Evolutionary conservation across 2,113 vertebrate species (phyloP).

Genomic region (Vimba vimba): DNA sequence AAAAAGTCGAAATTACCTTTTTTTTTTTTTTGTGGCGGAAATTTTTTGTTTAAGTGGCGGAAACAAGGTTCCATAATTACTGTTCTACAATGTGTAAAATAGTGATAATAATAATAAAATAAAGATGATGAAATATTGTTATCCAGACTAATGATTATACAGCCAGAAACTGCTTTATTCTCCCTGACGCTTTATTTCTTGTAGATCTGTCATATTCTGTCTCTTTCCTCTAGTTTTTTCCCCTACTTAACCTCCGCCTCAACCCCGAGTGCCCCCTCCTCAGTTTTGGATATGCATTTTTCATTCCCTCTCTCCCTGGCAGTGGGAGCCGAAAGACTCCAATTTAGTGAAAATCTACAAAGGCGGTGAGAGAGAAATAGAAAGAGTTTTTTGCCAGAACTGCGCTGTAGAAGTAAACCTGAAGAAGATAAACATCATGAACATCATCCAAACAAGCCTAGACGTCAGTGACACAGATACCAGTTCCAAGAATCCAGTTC

Average conservation of each 20-base stretch:
- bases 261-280: not conserved
- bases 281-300: conserved; percentile 1
- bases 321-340: not conserved
- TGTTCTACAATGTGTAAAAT: no score
- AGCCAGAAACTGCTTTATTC: not conserved
- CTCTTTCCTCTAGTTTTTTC: not conserved
- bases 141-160: not conserved
- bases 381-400: conserved; percentile 18
- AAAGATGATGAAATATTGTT: not conserved
- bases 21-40: no score
- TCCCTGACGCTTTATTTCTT: not conserved
- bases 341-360: conserved; percentile 19
- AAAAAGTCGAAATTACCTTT: no score
- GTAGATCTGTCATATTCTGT: not conserved
- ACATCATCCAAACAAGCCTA: conserved; percentile 34
- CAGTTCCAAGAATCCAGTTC: conserved; percentile 34
- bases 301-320: not conserved
- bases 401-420: conserved; percentile 33
- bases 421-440: conserved; percentile 38
- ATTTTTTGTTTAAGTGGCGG: no score
- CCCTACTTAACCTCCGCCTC: not conserved
- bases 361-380: not conserved
- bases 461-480: conserved; percentile 18
- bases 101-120: no score
- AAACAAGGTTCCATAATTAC: no score